Base-by-base conservation (phyloP, 2,797 vertebrate genomes). In the Clamator glandarius region DNA sequence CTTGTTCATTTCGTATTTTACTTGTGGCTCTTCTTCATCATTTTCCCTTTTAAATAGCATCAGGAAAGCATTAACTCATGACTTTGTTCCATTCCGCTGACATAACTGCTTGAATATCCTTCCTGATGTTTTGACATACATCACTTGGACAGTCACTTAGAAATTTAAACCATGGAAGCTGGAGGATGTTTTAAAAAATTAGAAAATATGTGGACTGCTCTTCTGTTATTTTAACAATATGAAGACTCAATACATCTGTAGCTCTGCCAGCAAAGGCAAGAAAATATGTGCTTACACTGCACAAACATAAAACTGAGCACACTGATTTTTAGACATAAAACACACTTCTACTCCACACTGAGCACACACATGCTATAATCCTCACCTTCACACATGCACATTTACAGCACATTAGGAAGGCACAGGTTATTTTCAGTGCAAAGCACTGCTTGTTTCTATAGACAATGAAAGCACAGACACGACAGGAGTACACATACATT, bases 11-110 rank as follows among this genome's bases (percentile, higher is more conserved):
- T 79, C 54, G 33, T 92, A 46, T 87, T 95, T 95, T 63, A 95
- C 83, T 76, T 90, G 72, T 69, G 44, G 61, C 89, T 84, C 48
- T 89, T 92, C 84, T 95, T 96, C 92, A 92, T 66, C 48, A 87
- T 95, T 94, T 95, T 76, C 63, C 84, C 69, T 95, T 96, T 97
- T 95, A 93, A 36, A 86, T 3, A 70, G 46, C 73, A 91, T 85
- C 81, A 92, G 62, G 83, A 94, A 96, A 89, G 57, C 70, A 59
- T 94, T 94, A 92, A 88, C 83, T 93, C 74, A 93, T 72, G 57
- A 73, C 84, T 95, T 46, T 15, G 69, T 55, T 96, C 78, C 86
- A 92, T 94, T 95, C 76, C 81, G 62, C 46, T 70, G 77, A 64
- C 83, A 82, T 76, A 87, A 85, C 82, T 93, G 62, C 72, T 83